phyloP scores from a whole-genome alignment of 1,140 invertebrate species.

The Antheraea mylitta region DNA sequence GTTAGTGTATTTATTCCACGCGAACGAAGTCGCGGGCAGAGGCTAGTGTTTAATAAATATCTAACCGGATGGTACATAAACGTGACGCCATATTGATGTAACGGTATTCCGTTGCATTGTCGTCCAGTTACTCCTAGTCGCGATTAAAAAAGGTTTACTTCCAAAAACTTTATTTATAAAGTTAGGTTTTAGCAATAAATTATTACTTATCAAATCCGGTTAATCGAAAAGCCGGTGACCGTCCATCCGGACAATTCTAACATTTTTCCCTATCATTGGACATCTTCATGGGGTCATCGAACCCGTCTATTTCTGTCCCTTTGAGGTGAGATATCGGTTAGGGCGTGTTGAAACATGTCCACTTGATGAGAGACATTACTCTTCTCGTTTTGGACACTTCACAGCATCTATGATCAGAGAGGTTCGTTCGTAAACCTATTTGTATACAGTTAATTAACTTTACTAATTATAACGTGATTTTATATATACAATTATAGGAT shows the following conservation, averaged over 20 bases:
- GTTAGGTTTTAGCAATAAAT: background rate
- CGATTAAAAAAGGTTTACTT: too few relatives aligned
- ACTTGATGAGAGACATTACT: conserved; percentile 3
- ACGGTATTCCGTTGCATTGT: too few relatives aligned
- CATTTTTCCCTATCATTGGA: conserved; percentile 4
- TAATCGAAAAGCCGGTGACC: conserved; percentile 5
- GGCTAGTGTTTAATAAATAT: too few relatives aligned
- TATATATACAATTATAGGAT: too few relatives aligned
- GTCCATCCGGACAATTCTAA: conserved; percentile 4
- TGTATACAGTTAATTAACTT: background rate
- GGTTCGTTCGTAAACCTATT: background rate
- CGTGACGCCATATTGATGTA: too few relatives aligned
- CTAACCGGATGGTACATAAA: too few relatives aligned
- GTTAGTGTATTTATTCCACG: too few relatives aligned
- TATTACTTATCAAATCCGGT: background rate
- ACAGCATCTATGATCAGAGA: background rate
- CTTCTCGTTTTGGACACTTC: background rate
- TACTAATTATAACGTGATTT: background rate
- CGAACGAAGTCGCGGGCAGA: too few relatives aligned
- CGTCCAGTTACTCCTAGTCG: too few relatives aligned
- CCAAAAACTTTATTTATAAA: too few relatives aligned
- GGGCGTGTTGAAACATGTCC: conserved; percentile 12
- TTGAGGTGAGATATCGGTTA: conserved; percentile 41
- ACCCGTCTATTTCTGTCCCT: conserved; percentile 45
- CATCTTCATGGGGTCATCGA: conserved; percentile 30